Base-by-base conservation (phyloP, 2,113 vertebrate species). In the Ammodytes marinus region DNA sequence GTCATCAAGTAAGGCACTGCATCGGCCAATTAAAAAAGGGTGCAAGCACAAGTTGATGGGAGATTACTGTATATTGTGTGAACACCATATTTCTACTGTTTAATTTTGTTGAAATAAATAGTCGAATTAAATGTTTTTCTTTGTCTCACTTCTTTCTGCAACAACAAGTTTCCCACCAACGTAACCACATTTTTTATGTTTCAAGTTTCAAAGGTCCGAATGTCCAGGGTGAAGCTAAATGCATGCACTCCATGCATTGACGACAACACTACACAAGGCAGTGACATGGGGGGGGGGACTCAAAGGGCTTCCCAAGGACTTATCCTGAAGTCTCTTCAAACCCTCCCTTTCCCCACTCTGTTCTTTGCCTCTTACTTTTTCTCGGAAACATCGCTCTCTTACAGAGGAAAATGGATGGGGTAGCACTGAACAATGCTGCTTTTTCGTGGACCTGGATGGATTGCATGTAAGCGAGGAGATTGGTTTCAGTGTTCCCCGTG, bases 401-500 rank as follows among this genome's bases (percentile, higher is more conserved):
- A 67, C 52, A 79, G 80, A 83, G 83, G 27, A 85, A 87, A 93
- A 93, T 91, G 88, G 80, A 90, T 93, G 90, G 82, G 55, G 83
- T 82, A 37, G 80, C 61, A 15, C 74, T 88, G 82, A 46, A 79
- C 75, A 79, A 43, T 69, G 76, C 89, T 86, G 86, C 79, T 89
- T 93, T 27, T 92, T 84, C 49, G 67, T 79, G 66, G 90, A 74
- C 74, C 83, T 83, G 86, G 91, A 95, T 94, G 88, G 91, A 93
- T 95, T 88, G 87, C 83, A 85, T 88, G 91, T 88, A 91, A 93
- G 90, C 86, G 53, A 71, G 58, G 84, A 91, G 90, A 92, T 90
- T 92, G 88, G 88, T 93, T 94, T 90, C 91, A 92, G 86, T 89
- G 89, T 91, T 93, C 90, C 90, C 89, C 67, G 50, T 83, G 84